Conservation (phyloP, 92 coral and sea anemone genomes). For the Umimayanthus chanpuru region DNA sequence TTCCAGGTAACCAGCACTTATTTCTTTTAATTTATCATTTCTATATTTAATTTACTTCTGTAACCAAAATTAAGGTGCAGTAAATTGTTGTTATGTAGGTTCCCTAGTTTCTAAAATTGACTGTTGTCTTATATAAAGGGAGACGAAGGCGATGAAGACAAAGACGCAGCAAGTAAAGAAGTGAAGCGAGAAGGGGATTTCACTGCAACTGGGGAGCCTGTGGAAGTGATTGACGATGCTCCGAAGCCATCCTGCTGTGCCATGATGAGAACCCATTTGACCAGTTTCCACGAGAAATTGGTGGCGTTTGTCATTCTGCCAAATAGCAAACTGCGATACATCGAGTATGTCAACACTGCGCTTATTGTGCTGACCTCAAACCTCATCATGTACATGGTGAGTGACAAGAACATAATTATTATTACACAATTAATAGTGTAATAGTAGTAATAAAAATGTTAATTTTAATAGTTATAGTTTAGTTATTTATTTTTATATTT, state of each 20-base stretch:
- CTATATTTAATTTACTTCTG: too few species aligned
- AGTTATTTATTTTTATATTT: too few species aligned
- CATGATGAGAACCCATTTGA: constrained; percentile 28
- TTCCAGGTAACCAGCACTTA: too few species aligned
- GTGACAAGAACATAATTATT: background rate
- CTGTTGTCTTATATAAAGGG: background rate
- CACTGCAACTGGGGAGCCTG: constrained; percentile 9
- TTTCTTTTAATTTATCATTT: too few species aligned
- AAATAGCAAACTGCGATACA: constrained; percentile 67
- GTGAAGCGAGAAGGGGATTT: constrained; percentile 7
- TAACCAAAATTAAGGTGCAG: too few species aligned
- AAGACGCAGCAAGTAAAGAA: background rate
- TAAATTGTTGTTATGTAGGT: too few species aligned
- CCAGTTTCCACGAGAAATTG: constrained; percentile 56
- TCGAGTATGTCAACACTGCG: constrained; percentile 69
- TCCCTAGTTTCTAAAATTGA: too few species aligned
- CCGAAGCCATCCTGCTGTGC: constrained; percentile 22
- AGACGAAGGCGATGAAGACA: background rate
- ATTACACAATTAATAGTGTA: too few species aligned
- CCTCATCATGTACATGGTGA: constrained; percentile 80
- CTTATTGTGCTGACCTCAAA: constrained; percentile 70
- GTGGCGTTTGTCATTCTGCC: constrained; percentile 71
- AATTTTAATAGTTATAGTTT: too few species aligned
- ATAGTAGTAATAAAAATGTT: too few species aligned
- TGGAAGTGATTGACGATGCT: background rate